Evolutionary conservation across 2,797 vertebrate species (phyloP).

Genomic region (Trematocara caparti): DNA sequence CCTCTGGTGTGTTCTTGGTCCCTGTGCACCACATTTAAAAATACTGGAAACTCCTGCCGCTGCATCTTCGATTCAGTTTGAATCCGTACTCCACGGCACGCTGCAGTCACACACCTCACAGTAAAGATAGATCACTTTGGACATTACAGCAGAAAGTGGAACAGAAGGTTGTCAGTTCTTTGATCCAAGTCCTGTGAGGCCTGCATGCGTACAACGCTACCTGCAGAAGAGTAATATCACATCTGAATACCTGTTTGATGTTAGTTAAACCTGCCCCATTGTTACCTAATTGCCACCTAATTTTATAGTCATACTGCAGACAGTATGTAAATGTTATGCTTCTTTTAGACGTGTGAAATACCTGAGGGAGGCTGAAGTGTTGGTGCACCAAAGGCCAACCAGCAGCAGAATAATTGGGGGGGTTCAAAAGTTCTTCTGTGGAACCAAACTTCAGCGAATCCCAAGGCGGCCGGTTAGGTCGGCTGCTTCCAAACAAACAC

Average conservation of each 20-base stretch:
- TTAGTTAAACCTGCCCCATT: slow-evolving; percentile 24
- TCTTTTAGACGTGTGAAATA: slow-evolving; percentile 23
- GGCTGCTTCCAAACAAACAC: slow-evolving; percentile 27
- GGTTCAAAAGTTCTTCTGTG: slow-evolving; percentile 25
- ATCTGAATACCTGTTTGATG: slow-evolving; percentile 40
- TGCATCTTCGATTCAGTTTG: slow-evolving; percentile 30
- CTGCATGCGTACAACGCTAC: background rate
- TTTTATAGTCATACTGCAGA: slow-evolving; percentile 23
- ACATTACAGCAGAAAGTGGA: slow-evolving; percentile 38
- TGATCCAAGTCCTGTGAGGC: slow-evolving; percentile 59
- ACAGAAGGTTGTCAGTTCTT: slow-evolving; percentile 35
- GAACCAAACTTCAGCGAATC: slow-evolving; percentile 37
- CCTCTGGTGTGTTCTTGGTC: background rate
- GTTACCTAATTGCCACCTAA: slow-evolving; percentile 56
- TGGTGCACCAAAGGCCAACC: slow-evolving; percentile 46
- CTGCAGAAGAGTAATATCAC: slow-evolving; percentile 2
- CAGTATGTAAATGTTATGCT: slow-evolving; percentile 61
- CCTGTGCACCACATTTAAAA: background rate
- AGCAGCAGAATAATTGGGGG: slow-evolving; percentile 20
- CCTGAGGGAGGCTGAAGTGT: slow-evolving; percentile 53
- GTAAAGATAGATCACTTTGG: slow-evolving; percentile 60
- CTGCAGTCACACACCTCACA: background rate
- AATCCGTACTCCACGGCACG: slow-evolving; percentile 1
- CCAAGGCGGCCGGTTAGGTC: slow-evolving; percentile 19
- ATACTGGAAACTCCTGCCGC: background rate